A percentile compares a stretch with the other conserved stretches of the same genome.
Evolutionary conservation across 2,113 vertebrate species (phyloP).

Genomic region (Psammodynastes pulverulentus): DNA sequence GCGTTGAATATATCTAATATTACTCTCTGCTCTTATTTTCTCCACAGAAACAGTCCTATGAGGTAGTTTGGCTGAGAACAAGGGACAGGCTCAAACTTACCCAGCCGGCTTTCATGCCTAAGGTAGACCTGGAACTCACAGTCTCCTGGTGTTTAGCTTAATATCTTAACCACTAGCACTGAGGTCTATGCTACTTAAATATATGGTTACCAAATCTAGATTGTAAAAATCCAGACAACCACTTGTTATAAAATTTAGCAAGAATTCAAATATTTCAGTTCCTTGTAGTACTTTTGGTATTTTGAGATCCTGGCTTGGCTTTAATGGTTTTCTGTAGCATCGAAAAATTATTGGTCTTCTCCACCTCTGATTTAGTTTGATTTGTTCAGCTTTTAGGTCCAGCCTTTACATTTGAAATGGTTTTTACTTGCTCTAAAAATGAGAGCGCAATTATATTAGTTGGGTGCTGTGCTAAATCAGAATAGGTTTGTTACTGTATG

Average conservation of each 20-base stretch:
- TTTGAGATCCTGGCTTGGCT: background rate
- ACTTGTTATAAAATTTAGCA: background rate
- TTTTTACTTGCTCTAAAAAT: background rate
- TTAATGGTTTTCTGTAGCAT: background rate
- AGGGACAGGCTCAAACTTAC: background rate
- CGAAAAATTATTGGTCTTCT: background rate
- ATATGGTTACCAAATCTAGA: background rate
- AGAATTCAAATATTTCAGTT: background rate
- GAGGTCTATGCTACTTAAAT: background rate
- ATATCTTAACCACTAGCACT: background rate
- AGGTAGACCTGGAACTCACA: background rate
- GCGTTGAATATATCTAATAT: background rate
- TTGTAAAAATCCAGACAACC: background rate
- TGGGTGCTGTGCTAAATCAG: background rate
- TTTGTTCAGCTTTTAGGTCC: background rate
- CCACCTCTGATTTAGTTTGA: background rate
- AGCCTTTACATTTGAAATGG: background rate
- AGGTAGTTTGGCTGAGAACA: background rate
- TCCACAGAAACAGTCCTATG: background rate
- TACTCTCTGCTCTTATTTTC: background rate
- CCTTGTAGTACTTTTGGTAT: background rate
- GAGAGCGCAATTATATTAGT: background rate
- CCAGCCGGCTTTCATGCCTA: background rate
- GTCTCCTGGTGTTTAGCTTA: background rate
- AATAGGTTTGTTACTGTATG: background rate